Evolutionary conservation across 1,140 invertebrate genomes (phyloP).

Genomic region (Calliphora vicina): DNA sequence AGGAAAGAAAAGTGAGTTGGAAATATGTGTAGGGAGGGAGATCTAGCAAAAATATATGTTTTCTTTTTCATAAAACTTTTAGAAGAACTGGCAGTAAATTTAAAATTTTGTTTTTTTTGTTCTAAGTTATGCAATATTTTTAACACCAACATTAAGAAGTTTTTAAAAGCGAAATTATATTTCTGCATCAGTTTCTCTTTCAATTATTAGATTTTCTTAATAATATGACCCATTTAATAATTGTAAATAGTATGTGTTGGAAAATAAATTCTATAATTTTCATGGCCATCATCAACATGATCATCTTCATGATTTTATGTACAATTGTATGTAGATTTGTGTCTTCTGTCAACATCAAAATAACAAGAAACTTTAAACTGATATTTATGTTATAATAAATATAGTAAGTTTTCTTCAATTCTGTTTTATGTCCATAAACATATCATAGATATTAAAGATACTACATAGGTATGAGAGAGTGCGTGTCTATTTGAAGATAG

Average conservation of each 20-base stretch:
- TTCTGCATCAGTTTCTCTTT: not conserved
- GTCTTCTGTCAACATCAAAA: not conserved
- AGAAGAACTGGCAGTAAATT: no score
- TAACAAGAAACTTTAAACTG: not conserved
- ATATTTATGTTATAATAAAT: not conserved
- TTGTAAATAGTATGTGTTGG: not conserved
- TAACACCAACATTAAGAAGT: no score
- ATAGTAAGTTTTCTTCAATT: not conserved
- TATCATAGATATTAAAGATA: not conserved
- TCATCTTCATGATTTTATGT: not conserved
- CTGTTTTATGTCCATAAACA: not conserved
- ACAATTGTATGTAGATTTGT: no score
- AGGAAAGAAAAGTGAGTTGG: no score
- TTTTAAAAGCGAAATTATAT: no score
- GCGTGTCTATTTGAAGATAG: no score
- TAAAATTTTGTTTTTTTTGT: no score
- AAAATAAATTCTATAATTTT: not conserved
- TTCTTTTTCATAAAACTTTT: no score
- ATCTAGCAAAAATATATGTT: no score
- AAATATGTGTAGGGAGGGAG: no score
- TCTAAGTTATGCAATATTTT: no score
- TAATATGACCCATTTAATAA: not conserved
- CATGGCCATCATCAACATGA: not conserved
- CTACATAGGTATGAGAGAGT: no score
- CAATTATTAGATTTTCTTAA: not conserved